Percentiles rank a stretch among this genome's conserved stretches.
These are phyloP conservation scores for Bettongia penicillata DNA, from an alignment of 2,113 vertebrate genomes.

Conservation along the genomic window DNA sequence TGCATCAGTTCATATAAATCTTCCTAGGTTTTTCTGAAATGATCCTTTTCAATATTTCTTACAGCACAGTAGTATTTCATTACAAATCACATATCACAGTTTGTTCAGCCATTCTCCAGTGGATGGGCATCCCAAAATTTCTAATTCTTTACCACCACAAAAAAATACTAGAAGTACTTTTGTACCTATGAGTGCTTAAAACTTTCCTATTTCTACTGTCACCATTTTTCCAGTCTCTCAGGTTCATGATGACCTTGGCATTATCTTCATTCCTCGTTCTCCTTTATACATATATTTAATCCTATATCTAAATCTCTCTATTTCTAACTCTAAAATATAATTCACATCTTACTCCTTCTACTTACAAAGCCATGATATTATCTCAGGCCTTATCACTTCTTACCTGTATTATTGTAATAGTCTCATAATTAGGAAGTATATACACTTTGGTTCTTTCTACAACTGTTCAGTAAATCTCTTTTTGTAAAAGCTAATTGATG, in stretches of 20 bases:
- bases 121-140: neutral
- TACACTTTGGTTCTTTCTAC: neutral
- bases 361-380: neutral
- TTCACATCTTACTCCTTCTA: neutral
- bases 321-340: neutral
- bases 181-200: neutral
- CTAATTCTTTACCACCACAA: neutral
- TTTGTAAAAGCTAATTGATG: neutral
- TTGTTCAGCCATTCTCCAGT: neutral
- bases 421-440: neutral
- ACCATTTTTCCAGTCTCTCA: neutral
- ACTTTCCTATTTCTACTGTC: neutral
- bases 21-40: neutral
- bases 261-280: neutral
- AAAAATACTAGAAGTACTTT: neutral
- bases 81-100: neutral
- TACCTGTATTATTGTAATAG: neutral
- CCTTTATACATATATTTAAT: neutral
- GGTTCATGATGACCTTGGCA: neutral
- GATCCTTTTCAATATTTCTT: neutral
- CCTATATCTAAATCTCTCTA: neutral
- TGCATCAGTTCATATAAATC: neutral
- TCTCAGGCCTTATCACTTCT: neutral
- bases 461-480: neutral
- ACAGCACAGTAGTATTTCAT: neutral